These are phyloP conservation scores for Apeltes quadracus DNA, from an alignment of 2,113 vertebrate genomes.

Conservation along the genomic window DNA sequence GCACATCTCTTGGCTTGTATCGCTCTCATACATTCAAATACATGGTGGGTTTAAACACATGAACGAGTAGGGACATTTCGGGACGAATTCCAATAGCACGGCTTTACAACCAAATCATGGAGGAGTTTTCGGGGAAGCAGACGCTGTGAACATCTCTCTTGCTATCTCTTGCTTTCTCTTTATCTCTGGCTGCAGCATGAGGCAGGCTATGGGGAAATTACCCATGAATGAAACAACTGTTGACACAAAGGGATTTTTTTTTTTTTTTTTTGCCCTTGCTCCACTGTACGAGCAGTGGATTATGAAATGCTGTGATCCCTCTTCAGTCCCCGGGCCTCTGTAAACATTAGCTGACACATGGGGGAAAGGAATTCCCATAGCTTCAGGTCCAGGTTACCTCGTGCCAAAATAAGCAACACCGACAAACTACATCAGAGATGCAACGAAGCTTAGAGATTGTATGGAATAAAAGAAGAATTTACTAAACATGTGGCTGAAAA, in stretches of 20 bases:
- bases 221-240: constrained; percentile 79
- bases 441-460: constrained; percentile 63
- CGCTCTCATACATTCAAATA: constrained; percentile 60
- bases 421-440: constrained; percentile 50
- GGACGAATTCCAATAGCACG: constrained; percentile 57
- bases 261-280: constrained; percentile 66
- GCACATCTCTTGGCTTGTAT: constrained; percentile 54
- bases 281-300: constrained; percentile 68
- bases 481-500: constrained; percentile 2
- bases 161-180: constrained; percentile 39
- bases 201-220: constrained; percentile 72
- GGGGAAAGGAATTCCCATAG: constrained; percentile 79
- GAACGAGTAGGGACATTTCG: constrained; percentile 45
- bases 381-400: constrained; percentile 67
- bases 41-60: constrained; percentile 58
- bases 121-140: constrained; percentile 55
- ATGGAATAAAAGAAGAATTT: constrained; percentile 28
- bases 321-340: constrained; percentile 70
- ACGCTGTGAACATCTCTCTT: constrained; percentile 57
- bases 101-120: constrained; percentile 49
- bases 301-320: constrained; percentile 79
- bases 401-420: constrained; percentile 64
- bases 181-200: constrained; percentile 46
- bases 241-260: constrained; percentile 77
- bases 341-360: constrained; percentile 82